Evolutionary conservation across 1,140 invertebrate genomes (phyloP), one percentile per base, ranked within the genome.

Genomic region (Lordiphosa stackelbergi): DNA sequence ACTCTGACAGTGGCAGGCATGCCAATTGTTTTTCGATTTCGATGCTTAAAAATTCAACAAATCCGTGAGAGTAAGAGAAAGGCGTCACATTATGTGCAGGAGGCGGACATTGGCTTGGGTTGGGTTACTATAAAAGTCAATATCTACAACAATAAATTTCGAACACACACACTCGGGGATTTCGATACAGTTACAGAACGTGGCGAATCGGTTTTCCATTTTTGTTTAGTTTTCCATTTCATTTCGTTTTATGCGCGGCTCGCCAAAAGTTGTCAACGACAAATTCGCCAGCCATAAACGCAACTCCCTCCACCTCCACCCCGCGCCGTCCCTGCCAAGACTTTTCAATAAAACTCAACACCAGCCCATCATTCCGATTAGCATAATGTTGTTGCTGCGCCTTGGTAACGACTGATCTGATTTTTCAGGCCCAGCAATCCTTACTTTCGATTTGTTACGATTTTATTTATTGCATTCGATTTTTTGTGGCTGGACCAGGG

Each of bases 11-110:
- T 79, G 77, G 65, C 75, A 79, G 75, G 63, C 75, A 71, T 71
- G 78, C 73, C 78, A 84, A 84, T 84, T 84, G 78, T 85, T 85
- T 85, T 74, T 75, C 66, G 81, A 75, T 85, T 85, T 74, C 58
- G 58, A 41, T 63, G 71, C 63, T 70, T 70, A 66, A 70, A 70
- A 70, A 70, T 70, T 59, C 64, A 45, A 53, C 49, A 77, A 69
- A 74, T 66, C 72, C 61, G 68, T 53, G 75, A 59, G 62, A 54
- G 47, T 24, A 46, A 45, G 13, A 11, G 24, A 31, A 46, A 34
- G 43, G 43, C 43, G 53, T 58, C 45, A 53, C 68, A 68, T 62
- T 68, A 68, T 68, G 52, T 56, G 68, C 22, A 38, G 16, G 52
- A 12, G 53, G 35, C 46, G 13, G 38, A 51, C 28, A 40, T 46